phyloP scores from a whole-genome alignment of 1,140 invertebrate species.

The Oryctes rhinoceros region DNA sequence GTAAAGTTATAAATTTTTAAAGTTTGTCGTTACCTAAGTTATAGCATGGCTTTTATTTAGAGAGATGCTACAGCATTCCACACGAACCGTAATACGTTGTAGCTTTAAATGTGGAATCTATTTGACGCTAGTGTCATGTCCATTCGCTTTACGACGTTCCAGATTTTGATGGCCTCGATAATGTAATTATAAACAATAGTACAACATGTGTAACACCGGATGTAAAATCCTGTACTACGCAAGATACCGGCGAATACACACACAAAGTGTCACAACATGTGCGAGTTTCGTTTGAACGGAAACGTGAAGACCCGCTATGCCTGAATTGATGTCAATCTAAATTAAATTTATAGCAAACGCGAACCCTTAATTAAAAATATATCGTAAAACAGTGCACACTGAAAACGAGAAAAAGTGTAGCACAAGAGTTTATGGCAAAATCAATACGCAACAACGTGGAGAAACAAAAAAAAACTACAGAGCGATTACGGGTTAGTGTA shows the following conservation, averaged over 20 bases:
- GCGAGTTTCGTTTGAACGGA: neutral
- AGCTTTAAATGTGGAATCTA: no score
- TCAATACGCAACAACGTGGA: neutral
- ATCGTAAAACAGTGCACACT: constrained; percentile 7
- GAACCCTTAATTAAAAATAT: constrained; percentile 12
- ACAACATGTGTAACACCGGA: no score
- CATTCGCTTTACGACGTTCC: neutral
- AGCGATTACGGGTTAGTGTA: neutral
- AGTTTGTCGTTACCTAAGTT: no score
- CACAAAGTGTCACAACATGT: neutral
- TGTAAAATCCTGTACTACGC: neutral
- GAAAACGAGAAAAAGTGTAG: neutral
- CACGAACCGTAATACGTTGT: neutral
- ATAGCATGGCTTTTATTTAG: no score
- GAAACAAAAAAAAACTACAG: neutral
- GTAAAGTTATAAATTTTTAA: no score
- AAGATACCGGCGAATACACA: neutral
- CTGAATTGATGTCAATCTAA: neutral
- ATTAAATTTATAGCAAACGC: neutral
- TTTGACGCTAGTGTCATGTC: neutral
- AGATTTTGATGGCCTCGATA: neutral
- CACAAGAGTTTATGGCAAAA: constrained; percentile 7
- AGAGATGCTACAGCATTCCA: no score
- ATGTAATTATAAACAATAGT: neutral
- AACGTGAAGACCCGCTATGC: neutral